A percentile compares a stretch with the other conserved stretches of the same genome.
Evolutionary conservation across 2,888 invertebrate genomes (phyloP).

Genomic region (Apamea anceps): DNA sequence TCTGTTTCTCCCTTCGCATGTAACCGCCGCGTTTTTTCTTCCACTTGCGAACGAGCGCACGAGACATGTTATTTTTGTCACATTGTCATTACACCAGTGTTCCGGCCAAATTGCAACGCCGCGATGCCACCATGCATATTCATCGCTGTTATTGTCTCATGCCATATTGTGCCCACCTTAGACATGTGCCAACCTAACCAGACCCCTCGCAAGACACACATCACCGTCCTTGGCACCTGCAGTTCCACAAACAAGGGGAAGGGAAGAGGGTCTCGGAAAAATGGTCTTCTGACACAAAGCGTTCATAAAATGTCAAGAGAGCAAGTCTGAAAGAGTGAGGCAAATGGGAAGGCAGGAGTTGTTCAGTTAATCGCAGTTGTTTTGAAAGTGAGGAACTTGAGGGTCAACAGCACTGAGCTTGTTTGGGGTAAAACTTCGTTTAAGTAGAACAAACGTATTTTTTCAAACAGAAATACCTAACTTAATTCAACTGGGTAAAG

Average conservation of each 20-base stretch:
- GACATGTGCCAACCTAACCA: slow-evolving; percentile 68
- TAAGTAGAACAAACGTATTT: background rate
- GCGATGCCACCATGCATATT: slow-evolving; percentile 88
- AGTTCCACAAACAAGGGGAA: slow-evolving; percentile 9
- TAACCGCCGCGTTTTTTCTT: slow-evolving; percentile 29
- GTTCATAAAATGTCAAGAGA: slow-evolving; percentile 83
- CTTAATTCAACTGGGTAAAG: background rate
- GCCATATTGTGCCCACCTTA: slow-evolving; percentile 81
- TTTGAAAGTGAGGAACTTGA: slow-evolving; percentile 36
- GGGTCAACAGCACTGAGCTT: slow-evolving; percentile 35
- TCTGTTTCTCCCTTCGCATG: background rate
- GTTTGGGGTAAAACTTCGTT: background rate
- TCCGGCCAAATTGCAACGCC: slow-evolving; percentile 86
- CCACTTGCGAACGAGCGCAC: slow-evolving; percentile 44
- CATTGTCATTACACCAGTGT: slow-evolving; percentile 88
- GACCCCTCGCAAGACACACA: slow-evolving; percentile 64
- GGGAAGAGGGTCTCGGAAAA: slow-evolving; percentile 62
- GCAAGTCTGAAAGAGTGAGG: slow-evolving; percentile 76
- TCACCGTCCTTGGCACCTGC: slow-evolving; percentile 5
- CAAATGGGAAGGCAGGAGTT: slow-evolving; percentile 71
- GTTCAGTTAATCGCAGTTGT: slow-evolving; percentile 69
- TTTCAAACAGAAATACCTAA: background rate
- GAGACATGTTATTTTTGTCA: slow-evolving; percentile 86
- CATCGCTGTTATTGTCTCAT: slow-evolving; percentile 86
- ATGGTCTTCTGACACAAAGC: slow-evolving; percentile 77